Evolutionary conservation across 2,888 invertebrate genomes (phyloP), one percentile per base, ranked within the genome.

Genomic region (Griposia aprilina): DNA sequence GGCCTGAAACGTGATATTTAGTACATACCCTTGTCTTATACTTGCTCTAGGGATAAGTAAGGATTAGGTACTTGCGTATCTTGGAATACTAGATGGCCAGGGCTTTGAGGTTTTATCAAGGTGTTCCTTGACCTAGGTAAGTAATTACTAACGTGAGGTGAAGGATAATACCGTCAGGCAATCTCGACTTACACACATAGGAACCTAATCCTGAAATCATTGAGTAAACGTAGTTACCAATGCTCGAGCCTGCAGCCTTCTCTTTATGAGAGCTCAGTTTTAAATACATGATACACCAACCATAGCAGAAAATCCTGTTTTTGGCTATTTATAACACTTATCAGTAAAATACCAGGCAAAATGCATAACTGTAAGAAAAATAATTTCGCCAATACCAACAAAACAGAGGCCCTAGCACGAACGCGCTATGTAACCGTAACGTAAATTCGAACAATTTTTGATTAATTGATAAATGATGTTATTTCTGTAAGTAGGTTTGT

Each of bases 1-100:
- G 66, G 81, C 72, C 77, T 66, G 86, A 76, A 86, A 84, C 78
- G 69, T 86, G 82, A 88, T 88, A 89, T 86, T 86, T 78, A 84
- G 79, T 78, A 74, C 76, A 82, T 71, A 84, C 82, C 89, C 81
- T 86, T 78, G 84, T 88, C 88, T 81, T 74, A 80, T 36, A 60
- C 68, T 77, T 82, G 67, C 66, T 52, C 66, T 60, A 55, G 48
- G 67, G 75, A 78, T 79, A 81, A 82, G 57, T 79, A 68, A 74
- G 72, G 67, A 69, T 78, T 66, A 57, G 50, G 60, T 67, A 67
- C 72, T 60, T 57, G 52, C 20, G 70, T 71, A 55, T 72, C 76
- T 78, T 70, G 82, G 70, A 87, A 84, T 78, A 78, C 70, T 66
- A 88, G 75, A 78, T 36, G 48, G 55, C 45, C 17, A 62, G 1